Conservation (phyloP, 2,113 vertebrate species). For the Thermophis baileyi region DNA sequence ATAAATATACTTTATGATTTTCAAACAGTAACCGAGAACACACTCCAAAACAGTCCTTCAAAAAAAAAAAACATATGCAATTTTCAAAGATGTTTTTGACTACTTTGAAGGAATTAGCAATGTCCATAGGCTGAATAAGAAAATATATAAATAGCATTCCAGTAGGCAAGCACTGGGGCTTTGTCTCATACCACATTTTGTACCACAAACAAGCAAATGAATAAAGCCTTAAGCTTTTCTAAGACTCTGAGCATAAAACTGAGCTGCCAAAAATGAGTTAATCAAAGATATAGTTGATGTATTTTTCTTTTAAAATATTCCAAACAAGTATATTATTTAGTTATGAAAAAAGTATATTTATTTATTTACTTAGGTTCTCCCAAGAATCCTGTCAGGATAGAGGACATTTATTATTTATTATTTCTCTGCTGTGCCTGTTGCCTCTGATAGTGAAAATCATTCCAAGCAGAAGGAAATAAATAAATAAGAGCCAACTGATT, state of each 20-base stretch:
- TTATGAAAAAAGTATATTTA: slow-evolving; percentile 6
- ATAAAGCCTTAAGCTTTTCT: not conserved
- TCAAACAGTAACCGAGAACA: not conserved
- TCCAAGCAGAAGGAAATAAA: slow-evolving; percentile 35
- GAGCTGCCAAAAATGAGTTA: slow-evolving; percentile 5
- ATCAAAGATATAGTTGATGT: slow-evolving; percentile 25
- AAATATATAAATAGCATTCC: not conserved
- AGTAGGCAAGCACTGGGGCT: not conserved
- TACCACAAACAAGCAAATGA: not conserved
- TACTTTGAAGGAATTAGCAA: not conserved
- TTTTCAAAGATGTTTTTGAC: not conserved
- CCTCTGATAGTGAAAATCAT: slow-evolving; percentile 13
- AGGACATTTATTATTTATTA: slow-evolving; percentile 54
- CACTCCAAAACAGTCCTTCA: not conserved
- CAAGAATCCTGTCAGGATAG: not conserved
- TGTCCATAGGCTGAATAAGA: not conserved
- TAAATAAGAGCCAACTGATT: slow-evolving; percentile 37
- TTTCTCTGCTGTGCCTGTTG: slow-evolving; percentile 24
- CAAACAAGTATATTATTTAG: slow-evolving; percentile 9
- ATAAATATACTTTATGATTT: not conserved
- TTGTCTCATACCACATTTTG: not conserved
- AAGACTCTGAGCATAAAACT: not conserved
- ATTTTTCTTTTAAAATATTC: not conserved
- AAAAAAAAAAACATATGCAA: not conserved
- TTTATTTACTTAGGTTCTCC: slow-evolving; percentile 33